Conservation (phyloP, 2,113 vertebrate genomes). For the Meriones unguiculatus region DNA sequence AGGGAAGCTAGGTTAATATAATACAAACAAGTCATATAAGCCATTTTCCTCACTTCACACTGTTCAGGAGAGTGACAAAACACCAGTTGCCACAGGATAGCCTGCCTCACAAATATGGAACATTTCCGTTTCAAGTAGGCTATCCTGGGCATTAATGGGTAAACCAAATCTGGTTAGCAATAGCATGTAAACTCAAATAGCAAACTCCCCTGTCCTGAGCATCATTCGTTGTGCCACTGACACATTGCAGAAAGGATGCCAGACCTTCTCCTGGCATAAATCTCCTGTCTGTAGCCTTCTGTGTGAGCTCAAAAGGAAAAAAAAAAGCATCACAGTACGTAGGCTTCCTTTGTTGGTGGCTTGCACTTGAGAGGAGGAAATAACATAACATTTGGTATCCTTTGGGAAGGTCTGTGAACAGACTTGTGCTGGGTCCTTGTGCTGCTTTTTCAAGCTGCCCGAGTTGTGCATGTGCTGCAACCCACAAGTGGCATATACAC, state of each 20-base stretch:
- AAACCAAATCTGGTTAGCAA: slow-evolving; percentile 63
- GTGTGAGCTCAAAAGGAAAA: background rate
- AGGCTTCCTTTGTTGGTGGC: slow-evolving; percentile 75
- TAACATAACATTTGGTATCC: slow-evolving; percentile 73
- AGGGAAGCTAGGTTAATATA: slow-evolving; percentile 60
- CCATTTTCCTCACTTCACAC: slow-evolving; percentile 77
- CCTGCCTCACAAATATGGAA: slow-evolving; percentile 71
- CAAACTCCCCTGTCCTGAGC: slow-evolving; percentile 53
- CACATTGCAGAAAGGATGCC: slow-evolving; percentile 53
- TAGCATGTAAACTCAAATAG: slow-evolving; percentile 60
- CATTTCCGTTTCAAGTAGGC: slow-evolving; percentile 57
- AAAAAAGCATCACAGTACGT: slow-evolving; percentile 21
- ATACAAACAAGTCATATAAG: slow-evolving; percentile 71
- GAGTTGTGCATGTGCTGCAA: slow-evolving; percentile 61
- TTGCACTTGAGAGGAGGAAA: slow-evolving; percentile 68
- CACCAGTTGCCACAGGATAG: slow-evolving; percentile 71
- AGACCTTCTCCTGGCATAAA: slow-evolving; percentile 67
- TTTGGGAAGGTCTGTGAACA: slow-evolving; percentile 73
- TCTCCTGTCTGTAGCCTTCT: slow-evolving; percentile 65
- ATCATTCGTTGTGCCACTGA: slow-evolving; percentile 43
- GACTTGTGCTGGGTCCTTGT: slow-evolving; percentile 64
- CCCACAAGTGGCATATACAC: slow-evolving; percentile 65
- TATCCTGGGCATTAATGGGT: slow-evolving; percentile 58
- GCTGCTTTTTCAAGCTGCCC: slow-evolving; percentile 52
- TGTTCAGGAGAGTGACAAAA: slow-evolving; percentile 74